A percentile compares a stretch with the other conserved stretches of the same genome.
phyloP scores from a whole-genome alignment of 2,797 vertebrate genomes.

The Capromys pilorides region DNA sequence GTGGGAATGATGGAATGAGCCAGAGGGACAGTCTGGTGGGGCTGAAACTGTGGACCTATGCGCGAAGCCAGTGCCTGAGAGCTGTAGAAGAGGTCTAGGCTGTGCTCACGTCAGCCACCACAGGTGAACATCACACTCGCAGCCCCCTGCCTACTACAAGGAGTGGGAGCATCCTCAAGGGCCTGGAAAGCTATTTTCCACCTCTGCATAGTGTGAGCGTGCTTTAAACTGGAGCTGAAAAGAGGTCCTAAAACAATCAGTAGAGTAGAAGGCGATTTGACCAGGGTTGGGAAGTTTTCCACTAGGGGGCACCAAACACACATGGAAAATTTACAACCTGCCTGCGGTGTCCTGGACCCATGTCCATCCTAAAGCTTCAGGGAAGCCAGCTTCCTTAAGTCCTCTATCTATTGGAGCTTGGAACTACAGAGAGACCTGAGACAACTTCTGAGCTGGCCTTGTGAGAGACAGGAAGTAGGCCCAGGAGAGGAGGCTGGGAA shows the following conservation, averaged over 20 bases:
- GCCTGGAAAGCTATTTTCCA: not conserved
- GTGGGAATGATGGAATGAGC: not conserved
- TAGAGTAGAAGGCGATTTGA: not conserved
- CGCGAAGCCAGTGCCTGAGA: not conserved
- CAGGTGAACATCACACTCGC: not conserved
- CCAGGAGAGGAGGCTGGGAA: not conserved
- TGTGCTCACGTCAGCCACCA: not conserved
- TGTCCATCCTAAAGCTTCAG: not conserved
- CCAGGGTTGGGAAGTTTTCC: not conserved
- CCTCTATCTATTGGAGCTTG: not conserved
- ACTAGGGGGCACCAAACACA: constrained; percentile 53
- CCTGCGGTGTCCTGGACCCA: not conserved
- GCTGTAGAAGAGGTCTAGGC: too few relatives aligned
- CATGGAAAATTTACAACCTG: not conserved
- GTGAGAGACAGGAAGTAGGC: not conserved
- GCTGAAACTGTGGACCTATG: not conserved
- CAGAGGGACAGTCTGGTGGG: not conserved
- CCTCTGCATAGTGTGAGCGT: not conserved
- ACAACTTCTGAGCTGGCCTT: not conserved
- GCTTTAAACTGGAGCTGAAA: not conserved
- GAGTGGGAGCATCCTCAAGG: not conserved
- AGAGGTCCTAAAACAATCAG: not conserved
- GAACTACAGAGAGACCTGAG: not conserved
- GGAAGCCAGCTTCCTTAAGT: not conserved
- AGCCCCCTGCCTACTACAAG: not conserved